phyloP scores from a whole-genome alignment of 2,888 invertebrate genomes.

The Cheilosia pagana region DNA sequence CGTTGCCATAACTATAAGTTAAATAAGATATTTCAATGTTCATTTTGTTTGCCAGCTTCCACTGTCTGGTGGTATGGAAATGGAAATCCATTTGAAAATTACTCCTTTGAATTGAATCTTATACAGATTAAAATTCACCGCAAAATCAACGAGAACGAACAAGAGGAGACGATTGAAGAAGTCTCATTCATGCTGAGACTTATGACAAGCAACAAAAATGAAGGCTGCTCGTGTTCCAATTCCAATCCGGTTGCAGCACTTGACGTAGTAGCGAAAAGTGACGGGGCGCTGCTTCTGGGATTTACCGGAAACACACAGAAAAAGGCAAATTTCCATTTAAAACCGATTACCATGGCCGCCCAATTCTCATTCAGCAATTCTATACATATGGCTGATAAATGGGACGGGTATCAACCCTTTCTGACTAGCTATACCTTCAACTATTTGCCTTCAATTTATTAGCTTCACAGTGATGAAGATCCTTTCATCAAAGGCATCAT shows the following conservation, averaged over 20 bases:
- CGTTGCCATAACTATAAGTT: not conserved
- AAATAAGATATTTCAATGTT: constrained; percentile 10
- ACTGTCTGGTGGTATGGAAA: not conserved
- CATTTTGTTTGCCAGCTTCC: not conserved
- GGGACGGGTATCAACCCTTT: not conserved
- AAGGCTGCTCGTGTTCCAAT: constrained; percentile 13
- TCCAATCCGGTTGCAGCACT: constrained; percentile 28
- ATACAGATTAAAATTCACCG: constrained; percentile 20
- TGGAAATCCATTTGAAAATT: constrained; percentile 25
- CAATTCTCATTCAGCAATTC: constrained; percentile 6
- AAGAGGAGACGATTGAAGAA: not conserved
- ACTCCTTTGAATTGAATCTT: constrained; percentile 3
- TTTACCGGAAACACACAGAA: constrained; percentile 7
- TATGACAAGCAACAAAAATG: constrained; percentile 11
- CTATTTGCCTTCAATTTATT: constrained; percentile 68
- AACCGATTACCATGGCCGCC: constrained; percentile 50
- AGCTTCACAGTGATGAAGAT: constrained; percentile 70
- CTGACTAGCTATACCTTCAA: constrained; percentile 14
- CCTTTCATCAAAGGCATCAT: constrained; percentile 73
- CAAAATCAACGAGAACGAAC: constrained; percentile 14
- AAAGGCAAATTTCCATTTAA: constrained; percentile 55
- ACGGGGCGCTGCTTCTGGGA: not conserved
- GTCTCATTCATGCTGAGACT: constrained; percentile 6
- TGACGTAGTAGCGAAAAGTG: not conserved
- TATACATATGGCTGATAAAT: constrained; percentile 11